phyloP scores from a whole-genome alignment of 2,888 invertebrate species.

The Periphyllus acericola region DNA sequence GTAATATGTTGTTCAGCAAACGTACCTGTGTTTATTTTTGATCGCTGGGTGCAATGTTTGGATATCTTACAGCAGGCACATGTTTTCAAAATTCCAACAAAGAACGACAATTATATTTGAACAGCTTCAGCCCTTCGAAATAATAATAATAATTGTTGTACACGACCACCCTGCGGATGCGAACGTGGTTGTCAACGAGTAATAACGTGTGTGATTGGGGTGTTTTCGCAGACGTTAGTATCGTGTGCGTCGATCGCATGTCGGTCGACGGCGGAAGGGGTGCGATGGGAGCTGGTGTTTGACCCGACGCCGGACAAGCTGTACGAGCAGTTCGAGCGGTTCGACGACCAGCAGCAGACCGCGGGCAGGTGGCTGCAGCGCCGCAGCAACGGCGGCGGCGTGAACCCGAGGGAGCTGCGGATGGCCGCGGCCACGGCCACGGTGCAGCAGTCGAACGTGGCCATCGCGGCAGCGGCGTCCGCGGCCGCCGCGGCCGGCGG shows the following conservation, averaged over 20 bases:
- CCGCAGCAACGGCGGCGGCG: not conserved
- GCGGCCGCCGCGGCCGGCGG: not conserved
- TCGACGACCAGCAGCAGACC: not conserved
- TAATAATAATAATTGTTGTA: too few relatives aligned
- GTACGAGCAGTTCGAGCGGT: not conserved
- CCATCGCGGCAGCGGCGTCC: not conserved
- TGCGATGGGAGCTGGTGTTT: constrained; percentile 39
- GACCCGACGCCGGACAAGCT: constrained; percentile 17
- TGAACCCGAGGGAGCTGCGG: not conserved
- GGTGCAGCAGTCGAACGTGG: not conserved
- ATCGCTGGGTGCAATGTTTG: too few relatives aligned
- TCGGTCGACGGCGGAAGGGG: constrained; percentile 14
- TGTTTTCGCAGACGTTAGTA: constrained; percentile 34
- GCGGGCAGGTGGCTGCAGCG: not conserved
- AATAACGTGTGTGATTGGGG: too few relatives aligned
- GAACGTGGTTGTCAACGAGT: too few relatives aligned
- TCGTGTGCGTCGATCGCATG: constrained; percentile 46
- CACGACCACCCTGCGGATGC: too few relatives aligned
- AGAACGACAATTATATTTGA: too few relatives aligned
- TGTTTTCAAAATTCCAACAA: too few relatives aligned
- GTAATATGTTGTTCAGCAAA: too few relatives aligned
- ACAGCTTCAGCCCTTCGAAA: too few relatives aligned
- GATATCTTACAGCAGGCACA: too few relatives aligned
- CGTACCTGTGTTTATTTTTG: too few relatives aligned
- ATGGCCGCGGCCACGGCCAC: not conserved